A percentile compares a stretch with the other conserved stretches of the same genome.
phyloP scores from a whole-genome alignment of 2,113 vertebrate species.

The Oryzias curvinotus region DNA sequence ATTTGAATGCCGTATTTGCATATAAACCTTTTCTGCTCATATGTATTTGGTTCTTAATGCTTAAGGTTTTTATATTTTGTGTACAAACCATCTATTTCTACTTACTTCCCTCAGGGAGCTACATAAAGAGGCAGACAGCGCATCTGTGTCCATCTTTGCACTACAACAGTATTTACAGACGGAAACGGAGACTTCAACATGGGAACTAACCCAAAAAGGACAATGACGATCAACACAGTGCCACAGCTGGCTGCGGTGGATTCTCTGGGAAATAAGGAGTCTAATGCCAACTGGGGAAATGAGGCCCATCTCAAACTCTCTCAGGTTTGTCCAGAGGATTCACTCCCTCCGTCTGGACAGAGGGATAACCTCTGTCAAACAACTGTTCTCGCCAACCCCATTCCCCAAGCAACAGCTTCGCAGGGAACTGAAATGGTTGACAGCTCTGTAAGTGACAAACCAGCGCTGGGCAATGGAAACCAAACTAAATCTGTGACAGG shows the following conservation, averaged over 20 bases:
- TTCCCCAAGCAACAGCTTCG: constrained; percentile 23
- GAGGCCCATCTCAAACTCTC: constrained; percentile 72
- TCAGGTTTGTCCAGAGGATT: constrained; percentile 52
- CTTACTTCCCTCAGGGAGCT: constrained; percentile 49
- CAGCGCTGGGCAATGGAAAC: constrained; percentile 40
- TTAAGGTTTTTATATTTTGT: not conserved
- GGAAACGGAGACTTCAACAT: constrained; percentile 80
- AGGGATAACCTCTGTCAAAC: constrained; percentile 41
- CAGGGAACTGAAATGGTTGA: constrained; percentile 23
- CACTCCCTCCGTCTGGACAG: constrained; percentile 1
- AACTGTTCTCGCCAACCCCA: constrained; percentile 15
- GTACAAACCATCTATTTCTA: constrained; percentile 29
- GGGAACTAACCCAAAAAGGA: constrained; percentile 87
- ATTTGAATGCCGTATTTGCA: no score
- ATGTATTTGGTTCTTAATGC: constrained; percentile 1
- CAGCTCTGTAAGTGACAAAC: constrained; percentile 30
- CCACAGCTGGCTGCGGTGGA: constrained; percentile 76
- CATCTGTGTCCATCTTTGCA: constrained; percentile 53
- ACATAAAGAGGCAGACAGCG: constrained; percentile 15
- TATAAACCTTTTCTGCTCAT: not conserved
- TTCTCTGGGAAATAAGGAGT: constrained; percentile 67
- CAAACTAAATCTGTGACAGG: constrained; percentile 34
- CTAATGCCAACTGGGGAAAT: constrained; percentile 68
- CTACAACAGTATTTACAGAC: constrained; percentile 44
- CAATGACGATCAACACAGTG: constrained; percentile 81